Evolutionary conservation across 2,888 invertebrate genomes (phyloP), one percentile per base, ranked within the genome.

Genomic region (Amblyjoppa fuscipennis): DNA sequence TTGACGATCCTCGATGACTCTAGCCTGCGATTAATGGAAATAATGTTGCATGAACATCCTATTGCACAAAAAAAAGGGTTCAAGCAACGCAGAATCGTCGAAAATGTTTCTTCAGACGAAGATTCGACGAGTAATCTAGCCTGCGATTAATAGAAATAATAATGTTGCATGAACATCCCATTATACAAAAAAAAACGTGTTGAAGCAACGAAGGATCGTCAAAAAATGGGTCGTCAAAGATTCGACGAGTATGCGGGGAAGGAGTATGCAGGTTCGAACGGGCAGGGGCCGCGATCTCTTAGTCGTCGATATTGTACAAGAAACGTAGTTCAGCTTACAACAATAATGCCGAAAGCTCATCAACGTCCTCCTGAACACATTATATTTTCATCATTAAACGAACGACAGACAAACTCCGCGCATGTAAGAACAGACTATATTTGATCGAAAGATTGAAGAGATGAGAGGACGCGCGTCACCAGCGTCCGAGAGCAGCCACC

Each of bases 311-410:
- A 31, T 56, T 38, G 7, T 34, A 4, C 34, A 41, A 71, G 53
- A 71, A 53, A 71, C 56, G 71, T 20, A 25, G n/a, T 38, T 71
- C 5, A 34, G n/a, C 20, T 56, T 20, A 34, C 3, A 71, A 16
- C 7, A n/a, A 53, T 53, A 49, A 45, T 25, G 13, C 28, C 31
- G 31, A 34, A 51, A 49, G 25, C 51, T 34, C 28, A 13, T 16
- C n/a, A 13, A 31, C 49, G 16, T 1, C n/a, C 20, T 71, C n/a
- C 9, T 53, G 38, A 9, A 9, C 25, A 25, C 11, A 20, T n/a
- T 34, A 7, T 34, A 20, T 38, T 53, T 38, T 56, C 11, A 53
- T 38, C 20, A 25, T 31, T 16, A 20, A 49, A 49, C 28, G 6
- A 68, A 68, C 45, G 28, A 49, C 7, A 49, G 28, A 49, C 11